Evolutionary conservation across 2,888 invertebrate genomes (phyloP).

Genomic region (Perizoma affinitatum): DNA sequence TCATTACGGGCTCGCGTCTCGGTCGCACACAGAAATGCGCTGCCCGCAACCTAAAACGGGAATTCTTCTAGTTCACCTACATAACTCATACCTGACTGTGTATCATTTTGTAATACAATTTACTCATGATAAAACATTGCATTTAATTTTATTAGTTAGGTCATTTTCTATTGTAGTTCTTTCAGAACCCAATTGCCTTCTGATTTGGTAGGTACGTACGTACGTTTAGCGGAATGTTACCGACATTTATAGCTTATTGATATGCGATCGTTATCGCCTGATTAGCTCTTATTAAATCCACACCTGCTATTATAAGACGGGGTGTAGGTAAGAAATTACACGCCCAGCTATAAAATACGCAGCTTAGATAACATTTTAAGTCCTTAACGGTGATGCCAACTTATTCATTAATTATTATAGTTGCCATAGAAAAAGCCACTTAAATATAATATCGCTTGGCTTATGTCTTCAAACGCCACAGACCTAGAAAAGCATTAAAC

Average conservation of each 20-base stretch:
- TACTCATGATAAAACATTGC: background rate
- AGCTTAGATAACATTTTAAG: background rate
- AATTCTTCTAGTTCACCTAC: slow-evolving; percentile 7
- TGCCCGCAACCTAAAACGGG: slow-evolving; percentile 12
- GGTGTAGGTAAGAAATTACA: background rate
- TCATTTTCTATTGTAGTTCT: no score
- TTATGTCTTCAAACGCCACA: slow-evolving; percentile 8
- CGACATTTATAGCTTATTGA: slow-evolving; percentile 14
- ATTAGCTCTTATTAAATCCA: slow-evolving; percentile 19
- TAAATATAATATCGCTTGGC: slow-evolving; percentile 3
- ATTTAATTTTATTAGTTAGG: no score
- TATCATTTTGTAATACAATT: background rate
- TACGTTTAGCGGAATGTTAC: slow-evolving; percentile 17
- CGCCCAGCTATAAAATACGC: background rate
- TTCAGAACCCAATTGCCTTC: background rate
- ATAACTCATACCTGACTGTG: background rate
- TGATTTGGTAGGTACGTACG: background rate
- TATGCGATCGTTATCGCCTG: slow-evolving; percentile 18
- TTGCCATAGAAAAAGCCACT: background rate
- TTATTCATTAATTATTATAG: no score
- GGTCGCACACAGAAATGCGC: slow-evolving; percentile 10
- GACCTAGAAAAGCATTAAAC: slow-evolving; percentile 31
- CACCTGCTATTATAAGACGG: slow-evolving; percentile 13
- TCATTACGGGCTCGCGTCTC: slow-evolving; percentile 4
- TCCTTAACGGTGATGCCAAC: background rate